These are phyloP conservation scores for Propsilocerus akamusi DNA, from an alignment of 1,140 invertebrate species.

Conservation along the genomic window DNA sequence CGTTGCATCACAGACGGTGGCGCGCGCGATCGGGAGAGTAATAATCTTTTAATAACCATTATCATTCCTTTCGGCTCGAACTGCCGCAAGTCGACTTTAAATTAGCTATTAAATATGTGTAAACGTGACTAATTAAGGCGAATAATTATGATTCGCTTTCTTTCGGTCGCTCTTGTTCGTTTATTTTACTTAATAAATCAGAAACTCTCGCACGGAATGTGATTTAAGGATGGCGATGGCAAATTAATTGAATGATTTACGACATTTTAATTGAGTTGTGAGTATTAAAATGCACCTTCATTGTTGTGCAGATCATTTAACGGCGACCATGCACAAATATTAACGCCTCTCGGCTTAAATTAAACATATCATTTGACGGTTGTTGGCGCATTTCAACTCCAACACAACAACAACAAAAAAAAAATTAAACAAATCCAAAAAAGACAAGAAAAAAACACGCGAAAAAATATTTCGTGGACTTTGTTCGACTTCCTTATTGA, in stretches of 20 bases:
- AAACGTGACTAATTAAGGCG: conserved; percentile 1
- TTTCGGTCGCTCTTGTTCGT: background rate
- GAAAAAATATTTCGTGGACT: background rate
- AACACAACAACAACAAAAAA: background rate
- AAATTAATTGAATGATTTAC: conserved; percentile 4
- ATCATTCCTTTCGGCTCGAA: conserved; percentile 3
- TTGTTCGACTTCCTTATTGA: too few species aligned
- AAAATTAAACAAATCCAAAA: background rate
- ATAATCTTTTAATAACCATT: background rate
- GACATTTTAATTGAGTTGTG: background rate
- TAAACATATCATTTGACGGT: too few species aligned
- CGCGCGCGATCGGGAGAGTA: background rate
- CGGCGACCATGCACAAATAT: too few species aligned
- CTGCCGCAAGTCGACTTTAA: background rate
- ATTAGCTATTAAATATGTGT: conserved; percentile 1
- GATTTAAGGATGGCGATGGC: too few species aligned
- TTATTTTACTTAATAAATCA: background rate
- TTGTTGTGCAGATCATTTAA: background rate
- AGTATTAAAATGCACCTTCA: background rate
- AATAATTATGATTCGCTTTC: background rate
- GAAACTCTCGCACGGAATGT: too few species aligned
- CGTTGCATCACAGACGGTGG: too few species aligned
- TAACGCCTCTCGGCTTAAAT: too few species aligned
- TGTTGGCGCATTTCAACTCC: too few species aligned
- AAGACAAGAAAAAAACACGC: background rate